These are phyloP conservation scores for Pipistrellus nathusii DNA, from an alignment of 2,797 vertebrate genomes.

Conservation along the genomic window DNA sequence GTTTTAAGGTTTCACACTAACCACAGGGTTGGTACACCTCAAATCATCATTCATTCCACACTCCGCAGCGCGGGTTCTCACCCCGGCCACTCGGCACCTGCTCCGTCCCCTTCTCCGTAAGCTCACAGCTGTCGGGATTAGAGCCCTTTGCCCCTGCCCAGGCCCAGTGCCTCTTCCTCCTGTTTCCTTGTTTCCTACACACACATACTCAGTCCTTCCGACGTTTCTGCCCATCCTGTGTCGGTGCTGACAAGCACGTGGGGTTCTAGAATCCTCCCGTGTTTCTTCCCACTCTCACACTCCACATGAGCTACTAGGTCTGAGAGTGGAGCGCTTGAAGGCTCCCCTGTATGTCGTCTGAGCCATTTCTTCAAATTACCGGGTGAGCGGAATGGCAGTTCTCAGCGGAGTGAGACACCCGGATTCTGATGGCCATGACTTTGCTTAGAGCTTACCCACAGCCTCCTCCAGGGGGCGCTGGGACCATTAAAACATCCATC, in stretches of 20 bases:
- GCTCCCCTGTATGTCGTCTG: neutral
- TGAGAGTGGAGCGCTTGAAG: neutral
- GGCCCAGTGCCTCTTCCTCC: constrained; percentile 50
- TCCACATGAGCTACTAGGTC: neutral
- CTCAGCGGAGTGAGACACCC: neutral
- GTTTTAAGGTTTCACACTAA: neutral
- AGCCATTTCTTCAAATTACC: constrained; percentile 27
- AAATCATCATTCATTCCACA: neutral
- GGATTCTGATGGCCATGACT: neutral
- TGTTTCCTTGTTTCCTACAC: neutral
- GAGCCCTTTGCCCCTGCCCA: neutral
- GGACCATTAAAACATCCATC: constrained; percentile 7
- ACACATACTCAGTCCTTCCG: neutral
- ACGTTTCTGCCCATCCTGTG: neutral
- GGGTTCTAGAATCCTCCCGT: neutral
- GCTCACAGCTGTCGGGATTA: constrained; percentile 24
- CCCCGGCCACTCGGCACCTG: constrained; percentile 18
- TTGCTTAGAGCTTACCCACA: constrained; percentile 61
- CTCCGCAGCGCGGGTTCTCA: neutral
- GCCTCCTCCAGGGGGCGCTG: constrained; percentile 72
- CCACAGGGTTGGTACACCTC: neutral
- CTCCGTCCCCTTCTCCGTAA: neutral
- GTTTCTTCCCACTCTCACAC: neutral
- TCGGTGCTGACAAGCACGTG: neutral
- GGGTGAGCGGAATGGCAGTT: neutral